Base-by-base conservation (phyloP, 2,888 invertebrate species). In the Coleophora flavipennella region DNA sequence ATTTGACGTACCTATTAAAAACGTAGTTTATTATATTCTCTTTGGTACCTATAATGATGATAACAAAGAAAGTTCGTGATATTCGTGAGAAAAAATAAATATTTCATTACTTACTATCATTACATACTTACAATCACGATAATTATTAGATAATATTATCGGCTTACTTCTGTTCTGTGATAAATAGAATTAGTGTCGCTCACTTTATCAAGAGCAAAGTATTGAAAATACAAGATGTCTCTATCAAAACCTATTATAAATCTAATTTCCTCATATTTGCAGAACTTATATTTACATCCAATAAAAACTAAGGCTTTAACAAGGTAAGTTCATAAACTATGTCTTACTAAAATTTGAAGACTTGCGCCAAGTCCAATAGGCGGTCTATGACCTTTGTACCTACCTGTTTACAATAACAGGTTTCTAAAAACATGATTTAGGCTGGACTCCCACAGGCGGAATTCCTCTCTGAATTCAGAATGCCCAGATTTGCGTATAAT, bases 281-380 rank as follows among this genome's bases (percentile, higher is more conserved):
- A 90, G 54, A 91, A 91, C 62, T 80, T 94, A 36, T 93, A 92
- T 63, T 86, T 88, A 45, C 88, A 91, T 72, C 94, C 94, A 0
- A 83, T 94, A 39, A 89, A 88, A 63, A 94, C 94, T 1, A 93
- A 93, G 83, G 90, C 92, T 29, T 74, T 94, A 38, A 92, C 92
- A 42, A 92, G 93, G 94, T 93, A 85, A 84, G 74, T 13, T 27
- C 11, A 28, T 11, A 29, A 10, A 29, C 7, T 9, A 10, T 29
- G 3, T 29, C 4, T 9, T 4, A 8, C 10, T n/a, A 29, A 29
- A 29, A 10, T 31, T 2, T 42, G 6, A 2, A 8, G 11, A 31
- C 20, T 20, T 20, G 20, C 6, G 20, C 20, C n/a, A 20, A 20
- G 20, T 20, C 6, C 20, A 20, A 20, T 20, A 20, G 6, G 20